These are phyloP conservation scores for Eurytoma adleriae DNA, from an alignment of 2,888 invertebrate genomes.

Conservation along the genomic window DNA sequence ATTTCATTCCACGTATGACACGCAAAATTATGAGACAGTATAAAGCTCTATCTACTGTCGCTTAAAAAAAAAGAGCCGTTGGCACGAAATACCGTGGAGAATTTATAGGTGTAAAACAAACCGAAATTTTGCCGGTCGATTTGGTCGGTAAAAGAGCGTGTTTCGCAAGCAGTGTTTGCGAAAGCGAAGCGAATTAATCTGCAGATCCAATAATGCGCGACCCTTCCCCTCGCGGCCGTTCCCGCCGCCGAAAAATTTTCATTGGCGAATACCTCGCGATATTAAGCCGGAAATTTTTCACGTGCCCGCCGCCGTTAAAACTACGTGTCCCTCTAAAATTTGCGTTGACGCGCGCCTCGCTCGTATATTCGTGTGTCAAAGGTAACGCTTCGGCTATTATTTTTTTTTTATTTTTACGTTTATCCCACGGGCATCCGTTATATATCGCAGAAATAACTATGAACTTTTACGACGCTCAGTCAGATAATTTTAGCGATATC, in stretches of 20 bases:
- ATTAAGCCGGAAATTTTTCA: conserved; percentile 35
- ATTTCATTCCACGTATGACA: not conserved
- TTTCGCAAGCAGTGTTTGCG: not conserved
- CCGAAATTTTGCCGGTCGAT: conserved; percentile 26
- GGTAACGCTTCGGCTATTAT: too few species aligned
- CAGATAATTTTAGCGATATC: too few species aligned
- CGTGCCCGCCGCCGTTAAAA: not conserved
- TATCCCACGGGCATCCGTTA: too few species aligned
- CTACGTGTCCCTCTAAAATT: conserved; percentile 14
- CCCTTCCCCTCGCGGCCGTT: not conserved
- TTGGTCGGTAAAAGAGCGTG: conserved; percentile 21
- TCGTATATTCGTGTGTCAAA: conserved; percentile 13
- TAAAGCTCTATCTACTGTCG: not conserved
- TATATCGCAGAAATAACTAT: too few species aligned
- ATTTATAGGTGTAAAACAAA: conserved; percentile 32
- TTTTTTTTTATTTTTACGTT: too few species aligned
- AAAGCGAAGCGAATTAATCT: conserved; percentile 24
- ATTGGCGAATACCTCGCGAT: conserved; percentile 30
- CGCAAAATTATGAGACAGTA: not conserved
- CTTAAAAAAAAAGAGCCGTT: conserved; percentile 6
- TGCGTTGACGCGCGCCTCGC: conserved; percentile 8
- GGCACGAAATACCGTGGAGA: not conserved
- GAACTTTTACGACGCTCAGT: too few species aligned
- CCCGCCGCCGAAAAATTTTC: conserved; percentile 15
- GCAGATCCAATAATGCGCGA: conserved; percentile 18